These are phyloP conservation scores for Anas acuta DNA, from an alignment of 2,797 vertebrate genomes.

Conservation along the genomic window DNA sequence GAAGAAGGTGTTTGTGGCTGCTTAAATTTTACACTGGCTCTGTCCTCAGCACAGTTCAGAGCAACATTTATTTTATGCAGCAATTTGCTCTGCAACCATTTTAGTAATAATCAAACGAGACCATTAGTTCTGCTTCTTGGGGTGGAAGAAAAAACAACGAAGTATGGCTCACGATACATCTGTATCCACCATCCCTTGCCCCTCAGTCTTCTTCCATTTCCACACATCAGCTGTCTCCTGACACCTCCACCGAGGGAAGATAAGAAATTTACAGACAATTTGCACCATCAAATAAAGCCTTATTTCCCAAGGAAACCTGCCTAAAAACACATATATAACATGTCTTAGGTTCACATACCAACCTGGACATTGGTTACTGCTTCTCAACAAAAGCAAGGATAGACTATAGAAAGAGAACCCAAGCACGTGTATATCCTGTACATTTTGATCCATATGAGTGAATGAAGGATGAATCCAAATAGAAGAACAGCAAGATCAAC, in stretches of 20 bases:
- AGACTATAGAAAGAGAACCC: neutral
- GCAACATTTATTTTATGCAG: neutral
- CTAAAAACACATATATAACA: neutral
- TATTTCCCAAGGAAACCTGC: neutral
- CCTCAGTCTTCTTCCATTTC: neutral
- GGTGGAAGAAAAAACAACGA: neutral
- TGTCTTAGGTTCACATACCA: neutral
- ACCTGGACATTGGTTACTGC: neutral
- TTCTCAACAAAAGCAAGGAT: neutral
- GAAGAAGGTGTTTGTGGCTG: neutral
- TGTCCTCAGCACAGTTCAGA: neutral
- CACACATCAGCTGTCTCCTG: neutral
- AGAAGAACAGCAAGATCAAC: neutral
- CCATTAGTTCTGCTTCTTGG: accelerated
- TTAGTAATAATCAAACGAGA: neutral
- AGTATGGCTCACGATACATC: neutral
- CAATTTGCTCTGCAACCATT: neutral
- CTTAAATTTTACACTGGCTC: neutral
- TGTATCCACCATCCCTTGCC: accelerated
- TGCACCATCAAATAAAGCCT: neutral
- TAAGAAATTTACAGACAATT: neutral
- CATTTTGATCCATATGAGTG: neutral
- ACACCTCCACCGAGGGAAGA: neutral
- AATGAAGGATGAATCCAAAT: neutral
- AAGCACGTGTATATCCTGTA: no score